phyloP scores from a whole-genome alignment of 2,113 vertebrate genomes.

The Rissa tridactyla region DNA sequence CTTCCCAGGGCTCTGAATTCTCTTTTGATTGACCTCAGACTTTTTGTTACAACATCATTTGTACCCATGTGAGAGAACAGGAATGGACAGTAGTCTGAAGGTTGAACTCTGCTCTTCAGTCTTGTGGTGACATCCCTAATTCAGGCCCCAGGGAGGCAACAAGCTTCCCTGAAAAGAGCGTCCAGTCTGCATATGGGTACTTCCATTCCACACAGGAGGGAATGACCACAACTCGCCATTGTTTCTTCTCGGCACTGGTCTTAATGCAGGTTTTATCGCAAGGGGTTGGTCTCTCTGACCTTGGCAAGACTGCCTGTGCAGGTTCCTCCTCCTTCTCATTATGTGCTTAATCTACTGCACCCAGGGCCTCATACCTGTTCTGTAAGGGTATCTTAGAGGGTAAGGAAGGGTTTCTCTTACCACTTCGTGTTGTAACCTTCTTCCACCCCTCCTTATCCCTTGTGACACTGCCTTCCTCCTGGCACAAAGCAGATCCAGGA shows the following conservation, averaged over 20 bases:
- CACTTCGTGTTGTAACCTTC: too few relatives aligned
- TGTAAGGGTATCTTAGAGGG: neutral
- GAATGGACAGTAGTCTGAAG: neutral
- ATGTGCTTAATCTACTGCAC: neutral
- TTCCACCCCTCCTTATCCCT: too few relatives aligned
- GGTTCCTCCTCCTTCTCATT: neutral
- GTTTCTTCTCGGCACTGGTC: neutral
- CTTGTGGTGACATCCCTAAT: neutral
- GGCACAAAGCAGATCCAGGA: too few relatives aligned
- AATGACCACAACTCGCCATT: neutral
- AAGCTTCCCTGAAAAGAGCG: neutral
- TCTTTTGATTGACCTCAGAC: neutral
- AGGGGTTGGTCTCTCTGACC: neutral
- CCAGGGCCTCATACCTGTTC: neutral
- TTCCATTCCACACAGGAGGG: neutral
- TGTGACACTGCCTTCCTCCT: too few relatives aligned
- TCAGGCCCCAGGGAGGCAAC: neutral
- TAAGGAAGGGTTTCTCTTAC: too few relatives aligned
- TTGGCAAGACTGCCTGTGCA: neutral
- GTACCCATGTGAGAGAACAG: neutral
- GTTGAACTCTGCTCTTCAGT: neutral
- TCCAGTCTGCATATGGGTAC: neutral
- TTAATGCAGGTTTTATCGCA: neutral
- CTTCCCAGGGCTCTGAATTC: neutral
- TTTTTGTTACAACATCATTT: neutral